These are phyloP conservation scores for Tauraco hartlaubi DNA, from an alignment of 2,797 vertebrate species.

Conservation along the genomic window DNA sequence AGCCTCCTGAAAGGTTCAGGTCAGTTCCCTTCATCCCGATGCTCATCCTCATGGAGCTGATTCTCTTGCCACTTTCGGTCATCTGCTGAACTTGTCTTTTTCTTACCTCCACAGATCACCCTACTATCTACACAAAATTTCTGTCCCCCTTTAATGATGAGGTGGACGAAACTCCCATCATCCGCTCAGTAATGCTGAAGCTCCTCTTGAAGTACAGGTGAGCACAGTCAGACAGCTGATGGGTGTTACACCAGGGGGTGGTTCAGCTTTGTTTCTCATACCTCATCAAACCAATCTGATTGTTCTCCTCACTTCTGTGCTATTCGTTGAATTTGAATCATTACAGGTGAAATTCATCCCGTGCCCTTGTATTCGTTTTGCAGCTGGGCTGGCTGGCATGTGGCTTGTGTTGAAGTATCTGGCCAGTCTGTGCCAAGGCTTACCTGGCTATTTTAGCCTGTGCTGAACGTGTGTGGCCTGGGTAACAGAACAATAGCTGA, in stretches of 20 bases:
- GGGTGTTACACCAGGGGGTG: neutral
- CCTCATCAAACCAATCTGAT: neutral
- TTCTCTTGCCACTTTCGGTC: neutral
- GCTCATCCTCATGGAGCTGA: neutral
- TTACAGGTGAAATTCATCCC: neutral
- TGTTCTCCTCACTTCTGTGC: neutral
- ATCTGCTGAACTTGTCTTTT: neutral
- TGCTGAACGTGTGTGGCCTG: neutral
- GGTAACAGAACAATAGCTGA: neutral
- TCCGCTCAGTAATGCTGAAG: slow-evolving; percentile 94
- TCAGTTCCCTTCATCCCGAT: slow-evolving; percentile 21
- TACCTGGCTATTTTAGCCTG: neutral
- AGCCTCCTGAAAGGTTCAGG: neutral
- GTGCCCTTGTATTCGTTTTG: neutral
- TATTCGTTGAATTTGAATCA: neutral
- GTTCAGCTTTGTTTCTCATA: neutral
- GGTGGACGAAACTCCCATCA: slow-evolving; percentile 91
- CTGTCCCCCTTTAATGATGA: slow-evolving; percentile 94
- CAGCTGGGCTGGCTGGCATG: neutral
- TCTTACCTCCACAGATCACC: slow-evolving; percentile 42
- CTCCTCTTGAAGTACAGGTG: slow-evolving; percentile 96
- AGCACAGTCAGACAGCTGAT: neutral
- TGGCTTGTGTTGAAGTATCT: neutral
- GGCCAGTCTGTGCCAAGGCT: neutral
- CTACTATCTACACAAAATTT: slow-evolving; percentile 83